A percentile compares a stretch with the other conserved stretches of the same genome.
Conservation (phyloP, 2,113 vertebrate genomes). For the Gambusia affinis region DNA sequence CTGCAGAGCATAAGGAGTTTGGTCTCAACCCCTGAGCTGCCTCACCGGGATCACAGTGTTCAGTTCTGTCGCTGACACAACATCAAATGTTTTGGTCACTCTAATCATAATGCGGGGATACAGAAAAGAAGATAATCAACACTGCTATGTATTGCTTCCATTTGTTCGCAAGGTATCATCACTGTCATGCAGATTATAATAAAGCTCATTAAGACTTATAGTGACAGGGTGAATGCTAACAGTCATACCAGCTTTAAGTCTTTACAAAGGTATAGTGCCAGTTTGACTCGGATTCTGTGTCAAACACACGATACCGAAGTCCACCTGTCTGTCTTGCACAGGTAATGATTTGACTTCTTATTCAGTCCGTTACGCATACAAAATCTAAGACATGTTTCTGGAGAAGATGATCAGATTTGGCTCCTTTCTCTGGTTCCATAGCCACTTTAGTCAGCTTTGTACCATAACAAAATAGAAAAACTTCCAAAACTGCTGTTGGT, state of each 20-base stretch:
- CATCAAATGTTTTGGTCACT: slow-evolving; percentile 48
- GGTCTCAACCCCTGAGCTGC: slow-evolving; percentile 64
- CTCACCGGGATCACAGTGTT: slow-evolving; percentile 75
- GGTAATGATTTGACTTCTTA: slow-evolving; percentile 21
- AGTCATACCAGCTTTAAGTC: slow-evolving; percentile 61
- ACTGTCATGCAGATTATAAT: slow-evolving; percentile 28
- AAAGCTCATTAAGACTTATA: slow-evolving; percentile 51
- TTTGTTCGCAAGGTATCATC: slow-evolving; percentile 50
- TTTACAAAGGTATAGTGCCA: slow-evolving; percentile 48
- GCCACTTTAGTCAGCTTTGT: slow-evolving; percentile 72
- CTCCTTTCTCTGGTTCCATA: slow-evolving; percentile 35
- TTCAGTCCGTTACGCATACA: slow-evolving; percentile 37
- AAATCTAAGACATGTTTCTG: slow-evolving; percentile 34
- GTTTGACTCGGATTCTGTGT: slow-evolving; percentile 33
- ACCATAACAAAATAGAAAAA: slow-evolving; percentile 85
- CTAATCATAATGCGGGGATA: slow-evolving; percentile 42
- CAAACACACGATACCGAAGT: slow-evolving; percentile 19
- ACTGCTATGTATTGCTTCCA: slow-evolving; percentile 69
- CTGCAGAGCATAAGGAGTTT: slow-evolving; percentile 61
- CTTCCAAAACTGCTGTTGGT: slow-evolving; percentile 81
- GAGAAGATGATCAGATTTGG: slow-evolving; percentile 44
- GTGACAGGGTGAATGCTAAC: slow-evolving; percentile 55
- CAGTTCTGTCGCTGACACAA: slow-evolving; percentile 67
- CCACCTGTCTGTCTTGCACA: slow-evolving; percentile 29
- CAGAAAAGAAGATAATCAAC: slow-evolving; percentile 47